phyloP scores from a whole-genome alignment of 2,888 invertebrate species.

The Cremastinae sp. region DNA sequence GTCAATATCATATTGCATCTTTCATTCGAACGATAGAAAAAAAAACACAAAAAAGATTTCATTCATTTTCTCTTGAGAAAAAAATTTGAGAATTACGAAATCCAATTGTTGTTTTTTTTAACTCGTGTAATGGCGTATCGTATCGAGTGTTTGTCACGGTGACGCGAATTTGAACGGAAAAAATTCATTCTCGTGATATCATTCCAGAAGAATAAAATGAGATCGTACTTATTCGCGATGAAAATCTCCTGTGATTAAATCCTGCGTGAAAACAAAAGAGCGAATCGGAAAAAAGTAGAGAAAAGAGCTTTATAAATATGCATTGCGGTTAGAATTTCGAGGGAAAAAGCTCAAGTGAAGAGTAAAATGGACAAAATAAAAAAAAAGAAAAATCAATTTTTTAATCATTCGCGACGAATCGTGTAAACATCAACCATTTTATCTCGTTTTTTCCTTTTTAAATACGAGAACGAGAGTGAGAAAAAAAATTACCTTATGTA shows the following conservation, averaged over 20 bases:
- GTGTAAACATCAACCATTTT: conserved; percentile 46
- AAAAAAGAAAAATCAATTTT: not conserved
- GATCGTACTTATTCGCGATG: conserved; percentile 11
- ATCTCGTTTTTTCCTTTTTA: conserved; percentile 24
- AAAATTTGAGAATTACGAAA: too few relatives aligned
- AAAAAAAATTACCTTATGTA: conserved; percentile 13
- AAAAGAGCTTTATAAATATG: conserved; percentile 53
- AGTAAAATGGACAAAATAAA: conserved; percentile 13
- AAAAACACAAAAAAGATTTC: too few relatives aligned
- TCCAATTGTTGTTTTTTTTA: too few relatives aligned
- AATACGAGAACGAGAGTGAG: conserved; percentile 13
- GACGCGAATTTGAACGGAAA: too few relatives aligned
- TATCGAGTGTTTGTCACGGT: too few relatives aligned
- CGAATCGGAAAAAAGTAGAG: not conserved
- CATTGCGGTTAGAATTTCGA: conserved; percentile 42
- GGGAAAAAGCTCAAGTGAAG: conserved; percentile 46
- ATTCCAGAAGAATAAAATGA: conserved; percentile 28
- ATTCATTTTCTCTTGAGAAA: too few relatives aligned
- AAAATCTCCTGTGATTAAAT: conserved; percentile 36
- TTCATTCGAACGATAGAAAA: too few relatives aligned
- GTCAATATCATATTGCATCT: too few relatives aligned
- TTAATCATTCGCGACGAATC: not conserved
- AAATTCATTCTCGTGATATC: conserved; percentile 34
- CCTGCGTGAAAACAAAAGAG: conserved; percentile 25
- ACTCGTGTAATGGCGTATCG: too few relatives aligned